Evolutionary conservation across 2,888 invertebrate genomes (phyloP), one percentile per base, ranked within the genome.

Genomic region (Ectropis crepuscularia): DNA sequence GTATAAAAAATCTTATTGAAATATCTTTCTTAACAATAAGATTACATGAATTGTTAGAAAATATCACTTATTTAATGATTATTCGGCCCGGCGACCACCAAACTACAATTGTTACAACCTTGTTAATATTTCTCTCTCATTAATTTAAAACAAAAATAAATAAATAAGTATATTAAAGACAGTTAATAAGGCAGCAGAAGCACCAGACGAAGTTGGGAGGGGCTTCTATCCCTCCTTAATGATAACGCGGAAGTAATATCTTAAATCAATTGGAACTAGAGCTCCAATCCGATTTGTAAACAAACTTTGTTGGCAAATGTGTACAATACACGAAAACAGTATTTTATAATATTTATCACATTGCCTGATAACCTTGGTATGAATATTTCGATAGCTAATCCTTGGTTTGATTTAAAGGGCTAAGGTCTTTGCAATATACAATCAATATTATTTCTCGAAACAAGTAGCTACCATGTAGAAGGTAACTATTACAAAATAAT

Each of bases 241-340:
- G 63, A 67, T 68, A 68, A 70, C 53, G 63, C 53, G 62, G 61
- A 65, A 73, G 70, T 65, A 61, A 67, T 67, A 74, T 74, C 73
- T 70, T 76, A 73, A 73, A 72, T 74, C 76, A 76, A 78, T 74
- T 75, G 75, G 75, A 28, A 28, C 74, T 77, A 74, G 74, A 74
- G 74, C 75, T 70, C 74, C 74, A 75, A 80, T 80, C 81, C 79
- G 75, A 81, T 81, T 81, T 73, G 71, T 65, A 57, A 71, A 69
- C 73, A 70, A 74, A 71, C 55, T 37, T 45, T 46, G 54, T 45
- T 28, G 48, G 49, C 41, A 43, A 63, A 58, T 48, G 48, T 53
- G 16, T 16, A 5, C 53, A 9, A 39, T 58, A 10, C 63, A 60
- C 63, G 51, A 54, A 36, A 10, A 36, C 42, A 11, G 46, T 64